These are phyloP conservation scores for Platycercus adscitus DNA, from an alignment of 2,113 vertebrate species.

Conservation along the genomic window DNA sequence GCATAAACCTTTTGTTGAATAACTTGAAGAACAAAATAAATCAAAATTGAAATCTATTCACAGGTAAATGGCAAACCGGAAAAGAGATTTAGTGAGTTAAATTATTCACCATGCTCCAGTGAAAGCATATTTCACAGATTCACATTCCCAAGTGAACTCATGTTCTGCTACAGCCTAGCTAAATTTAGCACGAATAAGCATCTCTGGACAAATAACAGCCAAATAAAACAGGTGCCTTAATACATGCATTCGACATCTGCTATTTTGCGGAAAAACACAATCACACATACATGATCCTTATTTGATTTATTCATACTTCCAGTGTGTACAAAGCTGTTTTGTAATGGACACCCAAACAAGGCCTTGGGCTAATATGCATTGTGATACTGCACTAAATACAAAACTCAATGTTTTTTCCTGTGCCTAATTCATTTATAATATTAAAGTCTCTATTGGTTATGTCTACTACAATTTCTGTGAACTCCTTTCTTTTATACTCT, in stretches of 20 bases:
- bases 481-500: not conserved
- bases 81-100: conserved; percentile 61
- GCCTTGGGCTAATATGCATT: not conserved
- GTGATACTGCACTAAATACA: not conserved
- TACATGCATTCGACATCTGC: conserved; percentile 20
- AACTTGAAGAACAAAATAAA: conserved; percentile 65
- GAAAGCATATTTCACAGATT: conserved; percentile 57
- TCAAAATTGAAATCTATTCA: conserved; percentile 65
- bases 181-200: conserved; percentile 61
- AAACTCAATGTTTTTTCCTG: not conserved
- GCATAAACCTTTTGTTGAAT: conserved; percentile 64
- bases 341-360: not conserved
- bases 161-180: conserved; percentile 28
- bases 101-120: conserved; percentile 61
- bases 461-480: not conserved
- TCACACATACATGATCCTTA: not conserved
- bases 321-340: not conserved
- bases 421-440: not conserved
- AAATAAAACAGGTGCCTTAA: conserved; percentile 51
- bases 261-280: conserved; percentile 11
- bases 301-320: conserved; percentile 13
- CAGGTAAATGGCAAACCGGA: conserved; percentile 58
- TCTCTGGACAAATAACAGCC: conserved; percentile 42
- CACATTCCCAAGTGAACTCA: conserved; percentile 39
- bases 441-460: not conserved